Percentiles rank a stretch among this genome's conserved stretches.
phyloP scores from a whole-genome alignment of 2,888 invertebrate species.

The Glyphotaelius pellucidus region DNA sequence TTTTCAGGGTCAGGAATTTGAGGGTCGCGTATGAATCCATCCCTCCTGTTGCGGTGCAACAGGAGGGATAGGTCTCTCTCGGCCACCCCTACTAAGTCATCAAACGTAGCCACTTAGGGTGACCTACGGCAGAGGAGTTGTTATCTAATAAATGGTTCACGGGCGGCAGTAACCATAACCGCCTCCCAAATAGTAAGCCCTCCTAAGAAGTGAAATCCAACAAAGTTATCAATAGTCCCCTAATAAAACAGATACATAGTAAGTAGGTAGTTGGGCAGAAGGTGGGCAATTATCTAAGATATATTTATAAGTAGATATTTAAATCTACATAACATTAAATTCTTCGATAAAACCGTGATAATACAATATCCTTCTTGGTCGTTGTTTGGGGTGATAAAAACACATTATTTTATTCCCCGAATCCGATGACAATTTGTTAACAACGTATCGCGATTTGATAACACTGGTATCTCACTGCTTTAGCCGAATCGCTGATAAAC shows the following conservation, averaged over 20 bases:
- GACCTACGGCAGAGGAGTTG: no score
- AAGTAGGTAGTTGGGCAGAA: neutral
- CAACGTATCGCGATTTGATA: slow-evolving; percentile 14
- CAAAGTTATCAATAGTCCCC: neutral
- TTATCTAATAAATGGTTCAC: no score
- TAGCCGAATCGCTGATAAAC: neutral
- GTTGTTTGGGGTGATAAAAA: neutral
- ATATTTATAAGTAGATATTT: neutral
- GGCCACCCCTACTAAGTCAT: no score
- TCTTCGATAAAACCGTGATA: neutral
- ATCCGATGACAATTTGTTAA: slow-evolving; percentile 23
- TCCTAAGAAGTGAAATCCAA: no score
- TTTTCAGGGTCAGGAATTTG: no score
- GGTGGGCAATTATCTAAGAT: neutral
- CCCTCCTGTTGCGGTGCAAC: no score
- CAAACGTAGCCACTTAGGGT: no score
- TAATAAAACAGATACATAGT: neutral
- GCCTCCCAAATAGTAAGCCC: no score
- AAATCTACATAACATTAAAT: neutral
- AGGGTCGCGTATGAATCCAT: no score
- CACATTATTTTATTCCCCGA: neutral
- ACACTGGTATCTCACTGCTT: neutral
- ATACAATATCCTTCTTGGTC: neutral
- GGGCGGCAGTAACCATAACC: no score
- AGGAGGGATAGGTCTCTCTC: no score